These are phyloP conservation scores for Chaetorhynchus papuensis DNA, from an alignment of 2,113 vertebrate species.

Conservation along the genomic window DNA sequence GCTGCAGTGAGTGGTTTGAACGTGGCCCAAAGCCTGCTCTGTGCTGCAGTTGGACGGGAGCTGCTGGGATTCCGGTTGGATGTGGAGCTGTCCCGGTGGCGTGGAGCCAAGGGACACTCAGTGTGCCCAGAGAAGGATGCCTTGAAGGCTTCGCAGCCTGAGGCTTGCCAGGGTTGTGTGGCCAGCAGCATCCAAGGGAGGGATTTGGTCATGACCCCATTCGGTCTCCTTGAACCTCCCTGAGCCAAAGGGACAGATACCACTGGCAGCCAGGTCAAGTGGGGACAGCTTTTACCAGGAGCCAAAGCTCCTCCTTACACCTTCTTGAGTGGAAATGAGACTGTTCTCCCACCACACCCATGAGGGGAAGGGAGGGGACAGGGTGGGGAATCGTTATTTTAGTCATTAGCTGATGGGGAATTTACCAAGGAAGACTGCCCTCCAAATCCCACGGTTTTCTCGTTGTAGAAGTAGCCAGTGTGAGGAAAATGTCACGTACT, in stretches of 20 bases:
- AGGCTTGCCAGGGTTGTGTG: not conserved
- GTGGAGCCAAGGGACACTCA: not conserved
- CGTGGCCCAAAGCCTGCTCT: not conserved
- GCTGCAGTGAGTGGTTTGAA: not conserved
- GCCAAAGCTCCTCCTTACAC: conserved; percentile 60
- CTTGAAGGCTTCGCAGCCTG: not conserved
- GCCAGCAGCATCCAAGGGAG: not conserved
- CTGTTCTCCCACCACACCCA: conserved; percentile 54
- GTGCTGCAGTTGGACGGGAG: not conserved
- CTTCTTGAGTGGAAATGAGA: conserved; percentile 61
- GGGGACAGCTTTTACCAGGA: conserved; percentile 14
- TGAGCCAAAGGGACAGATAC: not conserved
- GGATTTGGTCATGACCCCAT: not conserved
- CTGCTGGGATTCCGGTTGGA: rapidly evolving
- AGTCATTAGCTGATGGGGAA: conserved; percentile 54
- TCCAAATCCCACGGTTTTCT: conserved; percentile 29
- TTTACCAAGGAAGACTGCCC: conserved; percentile 33
- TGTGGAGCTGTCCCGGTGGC: not conserved
- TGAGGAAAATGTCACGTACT: conserved; percentile 38
- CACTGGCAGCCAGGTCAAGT: not conserved
- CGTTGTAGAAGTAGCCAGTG: not conserved
- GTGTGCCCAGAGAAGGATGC: not conserved
- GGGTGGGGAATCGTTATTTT: conserved; percentile 55
- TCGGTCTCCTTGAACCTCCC: not conserved
- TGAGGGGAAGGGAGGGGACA: conserved; percentile 54